Evolutionary conservation across 2,113 vertebrate species (phyloP).

Genomic region (Carlito syrichta): DNA sequence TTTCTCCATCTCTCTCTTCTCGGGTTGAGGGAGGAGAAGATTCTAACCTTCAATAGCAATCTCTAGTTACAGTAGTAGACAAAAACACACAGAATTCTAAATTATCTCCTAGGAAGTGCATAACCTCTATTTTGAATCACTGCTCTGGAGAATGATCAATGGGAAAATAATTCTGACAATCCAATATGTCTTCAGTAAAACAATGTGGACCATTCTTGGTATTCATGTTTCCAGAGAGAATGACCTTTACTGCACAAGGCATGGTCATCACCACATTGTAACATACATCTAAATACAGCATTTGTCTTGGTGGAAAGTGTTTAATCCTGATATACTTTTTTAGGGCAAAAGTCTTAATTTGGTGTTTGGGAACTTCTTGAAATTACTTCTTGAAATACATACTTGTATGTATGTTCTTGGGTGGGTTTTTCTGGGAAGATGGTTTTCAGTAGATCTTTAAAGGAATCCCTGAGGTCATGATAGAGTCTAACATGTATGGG

Average conservation of each 20-base stretch:
- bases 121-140: neutral
- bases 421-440: neutral
- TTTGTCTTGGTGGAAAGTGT: neutral
- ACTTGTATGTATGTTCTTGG: neutral
- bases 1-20: neutral
- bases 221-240: neutral
- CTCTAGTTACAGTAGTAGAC: neutral
- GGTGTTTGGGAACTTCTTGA: neutral
- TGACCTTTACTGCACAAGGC: neutral
- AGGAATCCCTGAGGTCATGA: neutral
- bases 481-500: neutral
- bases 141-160: neutral
- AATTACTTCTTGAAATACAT: neutral
- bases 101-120: neutral
- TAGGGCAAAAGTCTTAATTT: neutral
- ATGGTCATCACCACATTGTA: neutral
- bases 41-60: neutral
- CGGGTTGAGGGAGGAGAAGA: neutral
- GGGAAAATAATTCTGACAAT: neutral
- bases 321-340: neutral
- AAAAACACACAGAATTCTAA: neutral
- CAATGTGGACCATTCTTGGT: neutral
- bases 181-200: neutral
- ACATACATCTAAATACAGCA: neutral
- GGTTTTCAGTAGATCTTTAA: neutral